Percentiles rank a stretch among this genome's conserved stretches.
These are phyloP conservation scores for Pelobates fuscus DNA, from an alignment of 2,113 vertebrate species.

Conservation along the genomic window DNA sequence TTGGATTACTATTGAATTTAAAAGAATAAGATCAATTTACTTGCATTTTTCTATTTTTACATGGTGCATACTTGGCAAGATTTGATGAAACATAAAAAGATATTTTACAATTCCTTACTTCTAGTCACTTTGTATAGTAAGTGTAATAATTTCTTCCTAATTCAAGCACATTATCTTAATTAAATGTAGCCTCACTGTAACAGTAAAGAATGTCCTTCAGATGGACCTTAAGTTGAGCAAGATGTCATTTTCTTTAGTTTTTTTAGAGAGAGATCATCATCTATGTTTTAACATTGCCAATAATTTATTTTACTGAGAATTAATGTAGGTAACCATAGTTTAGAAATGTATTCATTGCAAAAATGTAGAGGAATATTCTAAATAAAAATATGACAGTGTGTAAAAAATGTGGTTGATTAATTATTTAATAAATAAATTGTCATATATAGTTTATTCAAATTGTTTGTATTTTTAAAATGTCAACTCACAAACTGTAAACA, in stretches of 20 bases:
- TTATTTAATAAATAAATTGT: too few species aligned
- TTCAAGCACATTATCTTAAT: constrained; percentile 24
- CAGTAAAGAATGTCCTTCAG: constrained; percentile 15
- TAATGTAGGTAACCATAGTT: too few species aligned
- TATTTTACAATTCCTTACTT: constrained; percentile 3
- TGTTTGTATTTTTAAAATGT: too few species aligned
- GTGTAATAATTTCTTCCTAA: constrained; percentile 7
- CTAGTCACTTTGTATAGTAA: constrained; percentile 21
- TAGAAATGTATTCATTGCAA: too few species aligned
- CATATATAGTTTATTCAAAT: too few species aligned
- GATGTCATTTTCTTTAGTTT: not conserved
- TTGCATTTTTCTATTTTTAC: constrained; percentile 1
- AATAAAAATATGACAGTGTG: too few species aligned
- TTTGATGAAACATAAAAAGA: not conserved
- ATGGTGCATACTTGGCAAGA: constrained; percentile 6
- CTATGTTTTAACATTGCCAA: too few species aligned
- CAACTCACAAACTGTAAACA: too few species aligned
- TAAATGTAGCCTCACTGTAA: constrained; percentile 22
- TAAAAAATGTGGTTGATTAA: too few species aligned
- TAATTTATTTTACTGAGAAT: too few species aligned
- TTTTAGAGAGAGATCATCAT: too few species aligned
- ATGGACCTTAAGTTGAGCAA: not conserved
- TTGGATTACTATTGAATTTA: not conserved
- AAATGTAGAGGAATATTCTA: too few species aligned
- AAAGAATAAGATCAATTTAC: not conserved